These are phyloP conservation scores for Hyposoter dolosus DNA, from an alignment of 2,888 invertebrate genomes.

Conservation along the genomic window DNA sequence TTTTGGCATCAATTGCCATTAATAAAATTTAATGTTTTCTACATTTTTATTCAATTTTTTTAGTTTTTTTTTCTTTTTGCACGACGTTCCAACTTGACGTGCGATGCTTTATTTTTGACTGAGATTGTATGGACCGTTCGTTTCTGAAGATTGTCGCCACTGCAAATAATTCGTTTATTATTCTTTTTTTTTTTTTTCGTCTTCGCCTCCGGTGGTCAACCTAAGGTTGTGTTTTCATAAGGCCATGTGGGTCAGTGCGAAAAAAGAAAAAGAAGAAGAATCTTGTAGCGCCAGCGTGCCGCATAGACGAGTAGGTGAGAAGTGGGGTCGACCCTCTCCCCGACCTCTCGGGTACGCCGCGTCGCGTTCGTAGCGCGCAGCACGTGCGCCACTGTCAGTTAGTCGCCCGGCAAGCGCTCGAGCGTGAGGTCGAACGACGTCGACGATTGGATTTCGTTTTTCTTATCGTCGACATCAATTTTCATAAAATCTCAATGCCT, in stretches of 20 bases:
- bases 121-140: not conserved
- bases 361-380: not conserved
- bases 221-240: constrained; percentile 5
- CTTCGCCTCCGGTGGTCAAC: not conserved
- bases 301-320: not conserved
- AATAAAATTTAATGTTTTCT: not conserved
- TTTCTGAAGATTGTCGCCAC: not conserved
- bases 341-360: not conserved
- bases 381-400: constrained; percentile 40
- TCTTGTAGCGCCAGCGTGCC: not conserved
- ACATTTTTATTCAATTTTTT: not conserved
- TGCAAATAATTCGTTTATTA: not conserved
- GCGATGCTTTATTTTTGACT: not conserved
- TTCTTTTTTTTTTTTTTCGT: not conserved
- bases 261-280: not conserved
- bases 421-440: not conserved
- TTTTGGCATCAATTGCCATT: not conserved
- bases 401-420: constrained; percentile 26
- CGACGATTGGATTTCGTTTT: not conserved
- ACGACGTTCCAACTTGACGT: not conserved
- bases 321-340: not conserved
- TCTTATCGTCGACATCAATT: not conserved
- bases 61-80: not conserved
- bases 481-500: too few species aligned
- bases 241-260: constrained; percentile 26